Percentiles rank a stretch among this genome's conserved stretches.
phyloP scores from a whole-genome alignment of 1,140 invertebrate genomes.

The Pogonomyrmex californicus region DNA sequence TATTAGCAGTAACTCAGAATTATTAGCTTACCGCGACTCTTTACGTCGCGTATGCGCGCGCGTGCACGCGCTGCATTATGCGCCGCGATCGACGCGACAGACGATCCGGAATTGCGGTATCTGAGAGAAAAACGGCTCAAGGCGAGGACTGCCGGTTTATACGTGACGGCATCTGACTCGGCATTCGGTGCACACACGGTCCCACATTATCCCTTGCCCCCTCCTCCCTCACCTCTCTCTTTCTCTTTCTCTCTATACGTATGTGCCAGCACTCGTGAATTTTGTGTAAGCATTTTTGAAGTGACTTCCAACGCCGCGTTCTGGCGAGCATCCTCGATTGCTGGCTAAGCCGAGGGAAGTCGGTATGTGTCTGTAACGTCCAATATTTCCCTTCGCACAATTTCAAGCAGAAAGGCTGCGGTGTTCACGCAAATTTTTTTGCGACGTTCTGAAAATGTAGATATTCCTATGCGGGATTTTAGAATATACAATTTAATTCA shows the following conservation, averaged over 20 bases:
- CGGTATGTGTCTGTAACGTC: conserved; percentile 7
- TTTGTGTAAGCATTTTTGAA: conserved; percentile 75
- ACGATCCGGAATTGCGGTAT: conserved; percentile 45
- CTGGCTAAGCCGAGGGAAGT: conserved; percentile 42
- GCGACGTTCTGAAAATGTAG: neutral
- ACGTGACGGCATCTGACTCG: conserved; percentile 77
- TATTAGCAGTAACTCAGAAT: conserved; percentile 77
- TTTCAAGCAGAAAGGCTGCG: neutral
- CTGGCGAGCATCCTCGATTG: conserved; percentile 49
- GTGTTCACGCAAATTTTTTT: conserved; percentile 24
- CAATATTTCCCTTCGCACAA: conserved; percentile 26
- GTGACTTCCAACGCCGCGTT: conserved; percentile 68
- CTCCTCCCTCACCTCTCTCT: conserved; percentile 58
- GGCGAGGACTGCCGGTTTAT: conserved; percentile 70
- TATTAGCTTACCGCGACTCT: conserved; percentile 72
- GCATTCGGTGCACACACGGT: conserved; percentile 61
- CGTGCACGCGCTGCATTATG: conserved; percentile 30
- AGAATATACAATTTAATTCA: neutral
- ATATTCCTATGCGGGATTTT: conserved; percentile 19
- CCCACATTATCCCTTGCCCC: neutral
- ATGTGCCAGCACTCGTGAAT: conserved; percentile 71
- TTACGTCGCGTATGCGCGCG: conserved; percentile 16
- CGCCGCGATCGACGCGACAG: conserved; percentile 56
- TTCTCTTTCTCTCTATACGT: conserved; percentile 61
- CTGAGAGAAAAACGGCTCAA: conserved; percentile 61